These are phyloP conservation scores for Malacoctenus gilli DNA, from an alignment of 2,797 vertebrate species.

Conservation along the genomic window DNA sequence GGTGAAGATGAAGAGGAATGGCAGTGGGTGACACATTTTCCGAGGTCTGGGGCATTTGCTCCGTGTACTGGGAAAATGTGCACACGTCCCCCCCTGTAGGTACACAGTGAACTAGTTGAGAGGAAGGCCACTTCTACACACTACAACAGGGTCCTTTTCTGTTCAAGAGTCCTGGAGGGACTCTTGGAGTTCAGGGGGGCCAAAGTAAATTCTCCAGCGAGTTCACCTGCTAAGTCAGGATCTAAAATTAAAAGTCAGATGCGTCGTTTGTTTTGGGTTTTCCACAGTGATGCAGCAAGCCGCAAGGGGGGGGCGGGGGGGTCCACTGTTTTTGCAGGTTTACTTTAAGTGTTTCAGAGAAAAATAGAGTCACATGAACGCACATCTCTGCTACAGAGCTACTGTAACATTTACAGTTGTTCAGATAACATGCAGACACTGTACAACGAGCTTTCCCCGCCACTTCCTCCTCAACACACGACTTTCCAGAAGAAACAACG, in stretches of 20 bases:
- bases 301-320: no score
- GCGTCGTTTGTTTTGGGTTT: conserved; percentile 14
- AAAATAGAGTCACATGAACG: conserved; percentile 70
- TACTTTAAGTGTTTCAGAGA: conserved; percentile 54
- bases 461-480: conserved; percentile 34
- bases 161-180: conserved; percentile 38
- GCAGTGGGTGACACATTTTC: conserved; percentile 10
- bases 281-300: conserved; percentile 45
- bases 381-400: conserved; percentile 77
- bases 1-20: conserved; percentile 22
- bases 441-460: conserved; percentile 56
- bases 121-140: conserved; percentile 47
- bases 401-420: conserved; percentile 78
- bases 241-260: conserved; percentile 1
- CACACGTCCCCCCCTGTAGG: conserved; percentile 22
- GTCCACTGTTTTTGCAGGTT: conserved; percentile 51
- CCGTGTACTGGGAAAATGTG: conserved; percentile 12
- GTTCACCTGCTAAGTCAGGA: conserved; percentile 2
- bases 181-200: conserved; percentile 24
- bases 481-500: conserved; percentile 42
- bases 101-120: conserved; percentile 41
- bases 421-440: conserved; percentile 76
- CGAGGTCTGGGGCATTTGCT: conserved; percentile 17
- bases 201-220: conserved; percentile 28
- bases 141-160: conserved; percentile 48